Conservation (phyloP, 2,113 vertebrate species). For the Colistium nudipinnis region DNA sequence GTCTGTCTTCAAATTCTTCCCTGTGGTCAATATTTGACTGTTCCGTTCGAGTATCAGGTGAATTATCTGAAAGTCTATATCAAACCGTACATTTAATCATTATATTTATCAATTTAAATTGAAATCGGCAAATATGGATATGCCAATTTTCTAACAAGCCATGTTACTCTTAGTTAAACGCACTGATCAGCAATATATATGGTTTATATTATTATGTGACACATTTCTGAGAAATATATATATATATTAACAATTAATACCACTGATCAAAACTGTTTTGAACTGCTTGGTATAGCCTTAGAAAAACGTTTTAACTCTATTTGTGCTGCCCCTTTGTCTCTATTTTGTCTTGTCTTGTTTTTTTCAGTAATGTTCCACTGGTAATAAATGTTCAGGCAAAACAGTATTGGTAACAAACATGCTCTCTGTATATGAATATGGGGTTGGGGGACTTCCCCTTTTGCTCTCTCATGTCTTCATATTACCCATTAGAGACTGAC, state of each 20-base stretch:
- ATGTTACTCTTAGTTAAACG: background rate
- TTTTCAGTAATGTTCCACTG: constrained; percentile 13
- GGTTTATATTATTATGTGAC: constrained; percentile 16
- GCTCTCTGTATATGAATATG: constrained; percentile 14
- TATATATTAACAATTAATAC: background rate
- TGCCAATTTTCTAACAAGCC: background rate
- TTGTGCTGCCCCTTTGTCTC: background rate
- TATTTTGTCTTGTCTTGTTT: constrained; percentile 27
- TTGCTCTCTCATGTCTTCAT: constrained; percentile 35
- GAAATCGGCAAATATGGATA: background rate
- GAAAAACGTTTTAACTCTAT: background rate
- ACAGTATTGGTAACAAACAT: background rate
- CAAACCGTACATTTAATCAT: constrained; percentile 8
- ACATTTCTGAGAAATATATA: constrained; percentile 43
- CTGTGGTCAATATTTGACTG: constrained; percentile 53
- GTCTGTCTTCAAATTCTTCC: constrained; percentile 9
- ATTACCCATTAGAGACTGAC: constrained; percentile 44
- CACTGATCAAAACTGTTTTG: background rate
- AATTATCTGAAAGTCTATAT: background rate
- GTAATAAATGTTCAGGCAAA: background rate
- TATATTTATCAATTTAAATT: background rate
- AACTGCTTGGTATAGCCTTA: constrained; percentile 1
- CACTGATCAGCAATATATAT: no score
- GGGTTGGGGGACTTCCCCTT: constrained; percentile 30
- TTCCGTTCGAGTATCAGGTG: constrained; percentile 17